Percentiles rank a stretch among this genome's conserved stretches.
These are phyloP conservation scores for Chroicocephalus ridibundus DNA, from an alignment of 2,113 vertebrate genomes.

Conservation along the genomic window DNA sequence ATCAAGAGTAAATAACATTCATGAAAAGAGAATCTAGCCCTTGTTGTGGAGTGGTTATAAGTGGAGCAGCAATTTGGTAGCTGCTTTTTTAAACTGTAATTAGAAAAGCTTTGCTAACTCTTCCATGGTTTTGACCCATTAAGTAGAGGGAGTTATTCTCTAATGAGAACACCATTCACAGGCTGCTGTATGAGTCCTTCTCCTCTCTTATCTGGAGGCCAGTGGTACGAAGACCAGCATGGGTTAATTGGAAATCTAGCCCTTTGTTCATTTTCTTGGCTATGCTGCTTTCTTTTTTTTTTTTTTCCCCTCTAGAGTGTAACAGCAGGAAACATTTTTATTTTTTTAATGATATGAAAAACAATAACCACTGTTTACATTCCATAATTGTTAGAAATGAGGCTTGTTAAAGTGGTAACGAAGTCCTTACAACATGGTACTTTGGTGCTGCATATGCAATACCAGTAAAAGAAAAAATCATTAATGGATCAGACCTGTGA, in stretches of 20 bases:
- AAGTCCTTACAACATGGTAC: not conserved
- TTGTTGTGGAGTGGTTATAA: not conserved
- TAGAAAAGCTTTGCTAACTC: not conserved
- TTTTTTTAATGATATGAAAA: not conserved
- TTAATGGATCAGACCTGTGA: not conserved
- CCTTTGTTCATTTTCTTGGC: not conserved
- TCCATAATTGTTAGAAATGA: not conserved
- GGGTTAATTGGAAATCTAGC: not conserved
- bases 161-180: not conserved
- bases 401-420: not conserved
- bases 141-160: not conserved
- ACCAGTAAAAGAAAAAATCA: not conserved
- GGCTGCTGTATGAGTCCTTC: not conserved
- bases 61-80: not conserved
- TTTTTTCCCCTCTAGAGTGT: not conserved
- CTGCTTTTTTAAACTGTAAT: not conserved
- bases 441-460: not conserved
- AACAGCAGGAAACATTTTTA: not conserved
- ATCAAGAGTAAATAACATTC: not conserved
- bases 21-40: not conserved
- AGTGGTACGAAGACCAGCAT: not conserved
- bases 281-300: not conserved
- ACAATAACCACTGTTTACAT: not conserved
- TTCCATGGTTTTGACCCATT: not conserved
- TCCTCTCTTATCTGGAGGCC: not conserved